Base-by-base conservation (phyloP, 2,888 invertebrate genomes). In the Diaphora mendica region DNA sequence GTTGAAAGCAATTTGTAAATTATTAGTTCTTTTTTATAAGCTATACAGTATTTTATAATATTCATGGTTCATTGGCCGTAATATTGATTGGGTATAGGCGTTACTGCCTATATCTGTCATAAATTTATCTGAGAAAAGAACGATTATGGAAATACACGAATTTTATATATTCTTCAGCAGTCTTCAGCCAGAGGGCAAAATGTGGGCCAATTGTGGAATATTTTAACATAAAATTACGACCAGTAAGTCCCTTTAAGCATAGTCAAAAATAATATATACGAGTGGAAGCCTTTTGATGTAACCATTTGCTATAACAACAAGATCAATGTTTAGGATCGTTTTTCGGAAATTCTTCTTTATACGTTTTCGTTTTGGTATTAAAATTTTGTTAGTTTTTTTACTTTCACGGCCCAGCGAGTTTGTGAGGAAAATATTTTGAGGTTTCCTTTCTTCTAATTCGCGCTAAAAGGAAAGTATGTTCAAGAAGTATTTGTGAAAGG, bases 181-280 rank as follows among this genome's bases (percentile, higher is more conserved):
- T 48, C 44, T 68, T 23, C n/a, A 62, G 59, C 33, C 44, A 67
- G 44, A 68, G 70, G 26, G 30, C 44, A 48, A 62, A 68, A 72
- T 68, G 66, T 66, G 64, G 68, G 68, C 67, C 72, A 68, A 62
- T 62, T 68, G 64, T 51, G 51, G 72, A 62, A 72, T 72, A 72
- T 68, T 72, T 72, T 68, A 72, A 44, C 64, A 70, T 70, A 35
- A 64, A 17, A 70, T 70, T 70, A 64, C 70, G 33, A 42, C 59
- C 62, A 62, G 42, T 55, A 62, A 42, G 42, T 23, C n/a, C 30
- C 26, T 23, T 13, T 44, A 70, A 44, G 62, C 23, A 15, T 55
- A 68, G 17, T 33, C 30, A 62, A 62, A 30, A 30, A 62, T 59
- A 30, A 62, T 62, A 62, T 62, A 17, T 62, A 62, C 17, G 15